These are phyloP conservation scores for Acanthopleura granulata DNA, from an alignment of 2,888 invertebrate genomes.

Conservation along the genomic window DNA sequence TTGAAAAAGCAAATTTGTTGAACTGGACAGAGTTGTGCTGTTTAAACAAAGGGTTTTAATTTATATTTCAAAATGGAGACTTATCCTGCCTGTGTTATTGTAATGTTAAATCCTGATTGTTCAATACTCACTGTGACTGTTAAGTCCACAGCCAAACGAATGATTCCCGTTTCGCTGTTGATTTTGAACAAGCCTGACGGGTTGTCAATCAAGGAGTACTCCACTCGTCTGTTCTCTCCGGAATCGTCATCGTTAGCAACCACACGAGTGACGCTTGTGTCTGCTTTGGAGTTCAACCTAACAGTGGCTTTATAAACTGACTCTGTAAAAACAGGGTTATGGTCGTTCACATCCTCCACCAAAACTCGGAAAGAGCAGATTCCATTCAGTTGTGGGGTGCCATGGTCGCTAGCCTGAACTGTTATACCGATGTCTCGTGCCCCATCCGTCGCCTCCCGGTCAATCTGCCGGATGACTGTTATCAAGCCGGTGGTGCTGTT, in stretches of 20 bases:
- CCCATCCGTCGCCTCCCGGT: constrained; percentile 78
- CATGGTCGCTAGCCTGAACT: constrained; percentile 98
- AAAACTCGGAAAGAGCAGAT: constrained; percentile 87
- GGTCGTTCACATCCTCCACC: constrained; percentile 62
- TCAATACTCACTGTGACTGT: not conserved
- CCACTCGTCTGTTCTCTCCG: constrained; percentile 86
- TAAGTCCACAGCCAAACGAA: constrained; percentile 83
- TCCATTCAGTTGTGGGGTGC: constrained; percentile 96
- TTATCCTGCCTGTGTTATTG: no score
- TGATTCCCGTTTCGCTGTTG: constrained; percentile 97
- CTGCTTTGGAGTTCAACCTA: constrained; percentile 49
- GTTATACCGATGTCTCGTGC: constrained; percentile 72
- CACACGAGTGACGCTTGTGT: constrained; percentile 75
- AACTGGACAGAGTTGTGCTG: no score
- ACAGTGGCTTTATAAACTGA: constrained; percentile 55
- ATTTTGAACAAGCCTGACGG: constrained; percentile 94
- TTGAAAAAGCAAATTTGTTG: no score
- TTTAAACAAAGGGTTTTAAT: no score
- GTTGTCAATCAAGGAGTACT: constrained; percentile 74
- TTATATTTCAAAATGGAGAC: no score
- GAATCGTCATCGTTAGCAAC: constrained; percentile 98
- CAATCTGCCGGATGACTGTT: constrained; percentile 79
- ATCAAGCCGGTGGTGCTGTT: constrained; percentile 96
- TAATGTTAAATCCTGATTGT: no score
- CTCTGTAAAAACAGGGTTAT: constrained; percentile 60